Evolutionary conservation across 2,797 vertebrate genomes (phyloP).

Genomic region (Sebastiscus albofasciatus): DNA sequence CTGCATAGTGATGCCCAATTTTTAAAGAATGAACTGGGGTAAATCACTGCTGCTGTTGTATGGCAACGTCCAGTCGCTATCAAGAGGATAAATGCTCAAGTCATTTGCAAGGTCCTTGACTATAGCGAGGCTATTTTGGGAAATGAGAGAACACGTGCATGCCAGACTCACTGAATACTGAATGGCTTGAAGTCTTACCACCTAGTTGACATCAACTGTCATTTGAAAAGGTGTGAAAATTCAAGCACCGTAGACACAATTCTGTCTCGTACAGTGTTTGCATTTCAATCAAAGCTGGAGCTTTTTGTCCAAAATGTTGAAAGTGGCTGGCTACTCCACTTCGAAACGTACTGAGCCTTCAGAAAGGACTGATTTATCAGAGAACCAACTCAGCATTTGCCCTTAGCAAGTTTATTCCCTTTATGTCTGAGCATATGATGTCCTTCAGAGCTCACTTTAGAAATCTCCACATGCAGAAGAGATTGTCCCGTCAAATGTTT

Average conservation of each 20-base stretch:
- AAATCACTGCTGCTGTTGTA: neutral
- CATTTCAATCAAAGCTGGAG: constrained; percentile 7
- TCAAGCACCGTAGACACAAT: neutral
- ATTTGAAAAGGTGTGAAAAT: constrained; percentile 14
- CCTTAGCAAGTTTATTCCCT: neutral
- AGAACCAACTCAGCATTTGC: neutral
- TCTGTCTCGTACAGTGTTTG: neutral
- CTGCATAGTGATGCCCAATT: neutral
- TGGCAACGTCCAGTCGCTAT: neutral
- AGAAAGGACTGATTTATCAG: neutral
- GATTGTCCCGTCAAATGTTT: neutral
- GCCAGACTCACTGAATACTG: neutral
- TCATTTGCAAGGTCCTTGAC: neutral
- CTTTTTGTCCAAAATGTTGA: neutral
- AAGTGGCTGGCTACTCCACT: neutral
- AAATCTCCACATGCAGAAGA: neutral
- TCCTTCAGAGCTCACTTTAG: constrained; percentile 11
- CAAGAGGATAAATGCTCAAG: neutral
- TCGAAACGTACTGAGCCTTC: neutral
- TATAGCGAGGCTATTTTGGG: constrained; percentile 17
- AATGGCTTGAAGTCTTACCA: constrained; percentile 5
- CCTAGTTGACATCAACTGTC: neutral
- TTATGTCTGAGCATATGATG: neutral
- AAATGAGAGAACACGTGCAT: neutral
- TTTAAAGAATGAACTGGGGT: neutral